phyloP scores from a whole-genome alignment of 2,113 vertebrate genomes.

The Saguinus midas region DNA sequence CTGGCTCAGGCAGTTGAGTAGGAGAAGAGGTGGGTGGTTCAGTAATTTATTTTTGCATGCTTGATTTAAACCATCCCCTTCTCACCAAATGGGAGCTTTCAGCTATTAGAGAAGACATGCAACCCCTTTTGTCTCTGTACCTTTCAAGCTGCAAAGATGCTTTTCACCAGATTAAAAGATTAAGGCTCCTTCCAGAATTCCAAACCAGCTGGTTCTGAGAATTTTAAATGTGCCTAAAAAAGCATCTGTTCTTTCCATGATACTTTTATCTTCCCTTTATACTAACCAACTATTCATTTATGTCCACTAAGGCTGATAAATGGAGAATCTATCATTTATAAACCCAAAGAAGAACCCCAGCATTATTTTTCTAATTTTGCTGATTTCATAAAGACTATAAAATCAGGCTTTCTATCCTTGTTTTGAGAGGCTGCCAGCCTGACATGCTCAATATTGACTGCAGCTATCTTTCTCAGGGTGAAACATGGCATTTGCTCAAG shows the following conservation, averaged over 20 bases:
- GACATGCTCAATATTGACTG: not conserved
- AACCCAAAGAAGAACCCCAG: not conserved
- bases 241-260: constrained; percentile 51
- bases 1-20: constrained; percentile 37
- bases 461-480: constrained; percentile 28
- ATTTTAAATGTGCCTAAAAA: constrained; percentile 60
- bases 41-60: constrained; percentile 49
- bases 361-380: not conserved
- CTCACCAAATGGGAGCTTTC: constrained; percentile 56
- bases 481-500: not conserved
- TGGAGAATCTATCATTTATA: not conserved
- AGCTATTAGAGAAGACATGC: constrained; percentile 9
- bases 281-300: constrained; percentile 29
- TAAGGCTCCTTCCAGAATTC: constrained; percentile 61
- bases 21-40: constrained; percentile 56
- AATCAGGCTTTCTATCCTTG: not conserved
- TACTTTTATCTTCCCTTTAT: constrained; percentile 23
- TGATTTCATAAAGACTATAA: not conserved
- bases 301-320: not conserved
- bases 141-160: constrained; percentile 54
- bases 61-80: constrained; percentile 61
- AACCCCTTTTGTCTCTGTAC: constrained; percentile 38
- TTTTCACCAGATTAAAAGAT: constrained; percentile 67
- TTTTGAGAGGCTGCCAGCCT: not conserved
- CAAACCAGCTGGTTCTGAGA: constrained; percentile 58